A percentile compares a stretch with the other conserved stretches of the same genome.
phyloP scores from a whole-genome alignment of 1,140 invertebrate genomes.

The Idris sp. region DNA sequence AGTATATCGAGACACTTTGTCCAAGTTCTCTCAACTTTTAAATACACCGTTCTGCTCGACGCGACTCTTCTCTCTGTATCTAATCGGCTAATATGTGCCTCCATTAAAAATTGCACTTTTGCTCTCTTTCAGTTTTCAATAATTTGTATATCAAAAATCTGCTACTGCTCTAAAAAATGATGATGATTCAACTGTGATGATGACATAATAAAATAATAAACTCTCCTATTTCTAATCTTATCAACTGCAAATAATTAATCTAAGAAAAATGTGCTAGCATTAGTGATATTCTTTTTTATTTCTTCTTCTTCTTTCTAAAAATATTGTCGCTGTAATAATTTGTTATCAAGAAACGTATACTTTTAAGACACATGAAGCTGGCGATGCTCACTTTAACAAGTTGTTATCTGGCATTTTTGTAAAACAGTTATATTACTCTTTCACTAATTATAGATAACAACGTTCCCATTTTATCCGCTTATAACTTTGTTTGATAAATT shows the following conservation, averaged over 20 bases:
- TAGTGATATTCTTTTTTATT: slow-evolving; percentile 15
- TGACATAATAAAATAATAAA: too few relatives aligned
- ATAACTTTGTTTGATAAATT: slow-evolving; percentile 10
- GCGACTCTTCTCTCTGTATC: slow-evolving; percentile 23
- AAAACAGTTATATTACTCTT: slow-evolving; percentile 30
- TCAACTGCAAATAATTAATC: slow-evolving; percentile 19
- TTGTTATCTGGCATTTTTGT: slow-evolving; percentile 43
- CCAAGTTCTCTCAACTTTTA: slow-evolving; percentile 37
- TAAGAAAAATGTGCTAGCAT: slow-evolving; percentile 26
- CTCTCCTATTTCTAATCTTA: slow-evolving; percentile 28
- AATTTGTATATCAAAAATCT: too few relatives aligned
- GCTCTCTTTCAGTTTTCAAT: too few relatives aligned
- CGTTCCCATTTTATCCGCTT: slow-evolving; percentile 20
- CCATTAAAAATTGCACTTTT: slow-evolving; percentile 19
- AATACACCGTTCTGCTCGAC: slow-evolving; percentile 21
- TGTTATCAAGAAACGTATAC: slow-evolving; percentile 10
- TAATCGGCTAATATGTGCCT: slow-evolving; percentile 22
- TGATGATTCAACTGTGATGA: too few relatives aligned
- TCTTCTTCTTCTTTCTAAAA: slow-evolving; percentile 11
- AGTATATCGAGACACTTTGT: slow-evolving; percentile 37
- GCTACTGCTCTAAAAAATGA: too few relatives aligned
- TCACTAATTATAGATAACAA: slow-evolving; percentile 43
- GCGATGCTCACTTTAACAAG: too few relatives aligned
- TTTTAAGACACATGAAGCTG: slow-evolving; percentile 15
- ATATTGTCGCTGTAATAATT: slow-evolving; percentile 16